Evolutionary conservation across 92 coral and sea anemone genomes (phyloP).

Genomic region (Umimayanthus chanpuru): DNA sequence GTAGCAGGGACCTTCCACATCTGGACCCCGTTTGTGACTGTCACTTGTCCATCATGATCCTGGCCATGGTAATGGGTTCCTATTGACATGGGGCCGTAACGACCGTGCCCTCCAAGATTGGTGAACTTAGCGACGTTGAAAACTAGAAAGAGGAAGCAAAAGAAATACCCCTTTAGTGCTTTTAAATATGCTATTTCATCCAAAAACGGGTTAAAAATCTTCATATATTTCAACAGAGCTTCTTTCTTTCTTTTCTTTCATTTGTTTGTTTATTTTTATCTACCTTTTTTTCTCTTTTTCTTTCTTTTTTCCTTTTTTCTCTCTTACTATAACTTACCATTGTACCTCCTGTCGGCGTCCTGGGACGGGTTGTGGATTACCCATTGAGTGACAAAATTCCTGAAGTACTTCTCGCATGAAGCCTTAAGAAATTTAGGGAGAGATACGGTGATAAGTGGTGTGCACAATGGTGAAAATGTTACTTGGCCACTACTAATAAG

Average conservation of each 20-base stretch:
- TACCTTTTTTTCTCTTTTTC: too few relatives aligned
- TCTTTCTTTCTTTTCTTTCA: too few relatives aligned
- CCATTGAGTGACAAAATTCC: constrained; percentile 91
- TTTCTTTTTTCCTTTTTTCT: too few relatives aligned
- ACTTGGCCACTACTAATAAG: background rate
- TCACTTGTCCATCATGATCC: constrained; percentile 85
- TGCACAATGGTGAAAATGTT: background rate
- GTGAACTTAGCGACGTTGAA: constrained; percentile 86
- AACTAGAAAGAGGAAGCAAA: constrained; percentile 34
- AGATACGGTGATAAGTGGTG: background rate
- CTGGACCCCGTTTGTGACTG: constrained; percentile 77
- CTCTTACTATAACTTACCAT: constrained; percentile 58
- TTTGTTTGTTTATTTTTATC: background rate
- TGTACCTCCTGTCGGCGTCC: constrained; percentile 72
- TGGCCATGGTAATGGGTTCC: constrained; percentile 76
- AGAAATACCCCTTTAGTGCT: background rate
- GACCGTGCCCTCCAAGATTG: constrained; percentile 76
- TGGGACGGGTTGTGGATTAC: constrained; percentile 78
- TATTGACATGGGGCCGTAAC: constrained; percentile 73
- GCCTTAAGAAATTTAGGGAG: constrained; percentile 27
- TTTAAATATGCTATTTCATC: background rate
- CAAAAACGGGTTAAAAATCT: background rate
- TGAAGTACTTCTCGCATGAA: constrained; percentile 97
- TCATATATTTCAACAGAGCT: too few relatives aligned
- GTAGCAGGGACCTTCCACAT: constrained; percentile 94